These are phyloP conservation scores for Eriosoma lanigerum DNA, from an alignment of 1,140 invertebrate species.

Conservation along the genomic window DNA sequence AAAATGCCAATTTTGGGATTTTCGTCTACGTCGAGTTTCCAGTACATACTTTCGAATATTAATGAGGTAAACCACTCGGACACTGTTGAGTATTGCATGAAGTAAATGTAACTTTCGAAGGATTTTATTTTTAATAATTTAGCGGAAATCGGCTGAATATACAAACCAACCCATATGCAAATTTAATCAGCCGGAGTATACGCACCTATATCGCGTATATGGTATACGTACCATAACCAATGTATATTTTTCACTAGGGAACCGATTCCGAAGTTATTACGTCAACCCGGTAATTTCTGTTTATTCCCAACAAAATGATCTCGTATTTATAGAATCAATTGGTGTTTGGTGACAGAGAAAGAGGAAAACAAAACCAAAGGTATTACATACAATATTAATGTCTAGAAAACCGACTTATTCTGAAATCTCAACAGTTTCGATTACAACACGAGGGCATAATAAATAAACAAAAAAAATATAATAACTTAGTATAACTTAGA, in stretches of 20 bases:
- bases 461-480: too few species aligned
- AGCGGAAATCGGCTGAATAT: conserved; percentile 13
- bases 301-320: too few species aligned
- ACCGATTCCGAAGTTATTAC: too few species aligned
- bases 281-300: too few species aligned
- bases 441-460: too few species aligned
- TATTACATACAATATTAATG: neutral
- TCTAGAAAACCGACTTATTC: neutral
- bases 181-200: conserved; percentile 12
- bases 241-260: too few species aligned
- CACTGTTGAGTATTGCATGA: neutral
- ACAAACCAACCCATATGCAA: conserved; percentile 8
- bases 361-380: neutral
- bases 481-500: too few species aligned
- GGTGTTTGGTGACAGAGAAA: neutral
- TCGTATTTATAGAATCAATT: neutral
- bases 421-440: too few species aligned
- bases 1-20: neutral
- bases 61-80: conserved; percentile 18
- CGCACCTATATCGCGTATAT: neutral
- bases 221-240: too few species aligned
- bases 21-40: neutral
- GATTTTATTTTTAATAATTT: conserved; percentile 11
- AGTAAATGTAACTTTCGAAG: neutral
- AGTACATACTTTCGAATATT: conserved; percentile 13